Percentiles rank a stretch among this genome's conserved stretches.
Conservation (phyloP, 2,113 vertebrate species). For the Notiomystis cincta region DNA sequence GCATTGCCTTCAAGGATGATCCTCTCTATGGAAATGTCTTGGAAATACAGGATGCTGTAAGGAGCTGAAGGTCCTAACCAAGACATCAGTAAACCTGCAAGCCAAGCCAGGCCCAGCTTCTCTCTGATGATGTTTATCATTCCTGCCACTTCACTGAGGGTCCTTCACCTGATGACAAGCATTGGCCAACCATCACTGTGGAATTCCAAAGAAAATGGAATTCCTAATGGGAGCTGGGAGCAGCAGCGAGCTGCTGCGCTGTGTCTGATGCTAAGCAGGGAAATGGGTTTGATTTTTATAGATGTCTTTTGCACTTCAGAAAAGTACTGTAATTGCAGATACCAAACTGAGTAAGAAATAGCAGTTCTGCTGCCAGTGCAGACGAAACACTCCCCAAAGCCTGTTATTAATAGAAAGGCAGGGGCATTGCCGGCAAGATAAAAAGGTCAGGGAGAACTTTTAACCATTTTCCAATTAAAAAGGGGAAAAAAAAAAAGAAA, state of each 20-base stretch:
- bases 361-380: not conserved
- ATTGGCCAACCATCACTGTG: accelerated
- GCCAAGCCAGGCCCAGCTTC: not conserved
- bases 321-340: slow-evolving; percentile 37
- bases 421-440: not conserved
- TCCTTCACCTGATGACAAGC: not conserved
- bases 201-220: not conserved
- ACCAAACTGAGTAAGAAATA: slow-evolving; percentile 28
- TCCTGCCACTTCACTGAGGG: not conserved
- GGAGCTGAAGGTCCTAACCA: not conserved
- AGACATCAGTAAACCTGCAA: not conserved
- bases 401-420: slow-evolving; percentile 41
- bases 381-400: not conserved
- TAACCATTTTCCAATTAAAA: slow-evolving; percentile 14
- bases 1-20: not conserved
- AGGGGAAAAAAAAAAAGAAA: not conserved
- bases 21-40: not conserved
- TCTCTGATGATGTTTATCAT: not conserved
- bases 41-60: not conserved
- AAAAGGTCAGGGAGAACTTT: slow-evolving; percentile 19
- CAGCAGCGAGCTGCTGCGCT: not conserved
- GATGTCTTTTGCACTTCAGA: slow-evolving; percentile 37
- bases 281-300: slow-evolving; percentile 42
- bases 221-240: not conserved
- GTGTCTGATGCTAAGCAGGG: not conserved